phyloP scores from a whole-genome alignment of 2,888 invertebrate species.

The Iphiclides podalirius region DNA sequence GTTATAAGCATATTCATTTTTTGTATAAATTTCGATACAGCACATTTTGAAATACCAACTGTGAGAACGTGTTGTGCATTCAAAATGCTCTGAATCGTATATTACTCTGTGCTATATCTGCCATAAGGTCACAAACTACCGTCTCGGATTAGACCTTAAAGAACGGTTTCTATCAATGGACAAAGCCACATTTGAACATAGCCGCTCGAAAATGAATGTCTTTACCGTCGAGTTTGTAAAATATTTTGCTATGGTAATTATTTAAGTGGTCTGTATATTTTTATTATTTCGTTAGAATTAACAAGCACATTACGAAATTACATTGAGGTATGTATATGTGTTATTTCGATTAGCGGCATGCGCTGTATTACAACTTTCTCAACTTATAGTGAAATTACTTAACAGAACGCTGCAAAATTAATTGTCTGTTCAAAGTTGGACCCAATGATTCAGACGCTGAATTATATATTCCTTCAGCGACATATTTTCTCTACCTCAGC shows the following conservation, averaged over 20 bases:
- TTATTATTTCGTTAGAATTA: no score
- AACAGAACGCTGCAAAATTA: background rate
- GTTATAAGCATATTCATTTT: no score
- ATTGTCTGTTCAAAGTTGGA: background rate
- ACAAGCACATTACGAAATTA: no score
- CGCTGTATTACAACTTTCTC: background rate
- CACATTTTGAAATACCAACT: no score
- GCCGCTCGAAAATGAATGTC: background rate
- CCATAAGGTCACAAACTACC: constrained; percentile 35
- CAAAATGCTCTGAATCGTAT: background rate
- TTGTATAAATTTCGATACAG: no score
- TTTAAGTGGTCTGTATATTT: no score
- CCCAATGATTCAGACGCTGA: background rate
- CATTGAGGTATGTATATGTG: no score
- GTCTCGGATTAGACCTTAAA: constrained; percentile 32
- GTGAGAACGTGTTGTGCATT: no score
- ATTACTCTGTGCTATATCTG: constrained; percentile 30
- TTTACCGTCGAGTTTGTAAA: background rate
- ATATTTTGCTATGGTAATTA: background rate
- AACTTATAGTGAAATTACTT: background rate
- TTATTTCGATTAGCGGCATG: no score
- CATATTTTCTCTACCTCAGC: background rate
- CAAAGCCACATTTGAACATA: constrained; percentile 13
- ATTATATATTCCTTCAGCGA: background rate
- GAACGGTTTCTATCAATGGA: constrained; percentile 28